Conservation (phyloP, 2,888 invertebrate genomes). For the Hartigia nigra region DNA sequence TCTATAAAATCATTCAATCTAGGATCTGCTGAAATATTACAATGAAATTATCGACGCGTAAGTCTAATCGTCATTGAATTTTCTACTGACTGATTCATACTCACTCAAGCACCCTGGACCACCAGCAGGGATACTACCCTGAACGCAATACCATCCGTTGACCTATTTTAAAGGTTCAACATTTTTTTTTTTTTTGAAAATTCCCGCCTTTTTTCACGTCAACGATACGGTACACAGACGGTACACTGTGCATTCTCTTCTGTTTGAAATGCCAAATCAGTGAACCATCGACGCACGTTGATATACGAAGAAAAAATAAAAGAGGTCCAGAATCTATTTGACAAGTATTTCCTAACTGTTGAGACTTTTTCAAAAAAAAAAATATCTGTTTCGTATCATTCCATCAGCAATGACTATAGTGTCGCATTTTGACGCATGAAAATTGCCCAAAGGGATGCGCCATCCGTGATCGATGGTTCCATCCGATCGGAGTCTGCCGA, state of each 20-base stretch:
- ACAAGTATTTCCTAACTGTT: neutral
- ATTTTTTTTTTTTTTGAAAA: neutral
- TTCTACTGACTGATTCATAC: neutral
- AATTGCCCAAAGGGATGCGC: slow-evolving; percentile 65
- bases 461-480: slow-evolving; percentile 60
- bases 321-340: neutral
- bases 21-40: neutral
- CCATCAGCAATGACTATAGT: slow-evolving; percentile 18
- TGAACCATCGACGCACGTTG: neutral
- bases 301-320: neutral
- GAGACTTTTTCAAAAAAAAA: neutral
- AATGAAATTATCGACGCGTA: neutral
- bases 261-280: neutral
- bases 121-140: neutral
- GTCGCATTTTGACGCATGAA: slow-evolving; percentile 63
- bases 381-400: neutral
- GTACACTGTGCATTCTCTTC: neutral
- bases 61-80: neutral
- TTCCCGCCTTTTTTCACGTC: neutral
- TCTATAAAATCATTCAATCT: neutral
- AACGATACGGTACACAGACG: neutral
- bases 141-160: neutral
- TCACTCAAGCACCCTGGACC: neutral
- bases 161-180: neutral
- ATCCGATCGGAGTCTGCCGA: slow-evolving; percentile 62